These are phyloP conservation scores for Eulacestoma nigropectus DNA, from an alignment of 2,113 vertebrate genomes.

Conservation along the genomic window DNA sequence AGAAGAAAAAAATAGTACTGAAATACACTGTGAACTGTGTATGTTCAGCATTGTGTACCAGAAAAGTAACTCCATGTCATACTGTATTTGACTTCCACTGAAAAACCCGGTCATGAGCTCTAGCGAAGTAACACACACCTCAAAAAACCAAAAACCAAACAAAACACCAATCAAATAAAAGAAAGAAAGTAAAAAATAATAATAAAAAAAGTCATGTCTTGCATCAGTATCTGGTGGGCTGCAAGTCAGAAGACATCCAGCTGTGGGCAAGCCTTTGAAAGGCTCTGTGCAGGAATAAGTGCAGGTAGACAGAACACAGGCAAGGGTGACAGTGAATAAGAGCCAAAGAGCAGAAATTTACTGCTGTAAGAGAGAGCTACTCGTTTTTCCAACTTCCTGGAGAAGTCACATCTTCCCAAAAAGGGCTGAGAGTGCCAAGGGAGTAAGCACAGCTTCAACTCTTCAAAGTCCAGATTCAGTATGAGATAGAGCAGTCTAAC, in stretches of 20 bases:
- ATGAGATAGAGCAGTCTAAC: neutral
- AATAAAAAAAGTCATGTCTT: neutral
- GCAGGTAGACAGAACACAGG: neutral
- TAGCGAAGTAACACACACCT: neutral
- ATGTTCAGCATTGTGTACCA: neutral
- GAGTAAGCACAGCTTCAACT: neutral
- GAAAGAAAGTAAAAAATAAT: neutral
- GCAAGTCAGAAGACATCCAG: neutral
- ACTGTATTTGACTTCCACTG: neutral
- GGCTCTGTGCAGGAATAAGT: neutral
- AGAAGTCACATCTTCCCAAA: neutral
- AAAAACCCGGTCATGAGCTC: neutral
- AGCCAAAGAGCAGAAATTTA: neutral
- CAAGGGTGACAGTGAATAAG: neutral
- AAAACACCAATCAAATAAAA: neutral
- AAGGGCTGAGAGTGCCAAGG: neutral
- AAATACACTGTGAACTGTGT: neutral
- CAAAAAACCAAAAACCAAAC: neutral
- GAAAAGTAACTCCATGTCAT: neutral
- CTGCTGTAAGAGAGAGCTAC: neutral
- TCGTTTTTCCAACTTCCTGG: neutral
- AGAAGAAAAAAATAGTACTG: neutral
- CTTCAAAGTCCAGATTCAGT: neutral
- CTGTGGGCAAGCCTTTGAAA: neutral
- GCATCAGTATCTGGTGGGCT: neutral